Percentiles rank a stretch among this genome's conserved stretches.
phyloP scores from a whole-genome alignment of 2,797 vertebrate species.

The Buceros bicornis region DNA sequence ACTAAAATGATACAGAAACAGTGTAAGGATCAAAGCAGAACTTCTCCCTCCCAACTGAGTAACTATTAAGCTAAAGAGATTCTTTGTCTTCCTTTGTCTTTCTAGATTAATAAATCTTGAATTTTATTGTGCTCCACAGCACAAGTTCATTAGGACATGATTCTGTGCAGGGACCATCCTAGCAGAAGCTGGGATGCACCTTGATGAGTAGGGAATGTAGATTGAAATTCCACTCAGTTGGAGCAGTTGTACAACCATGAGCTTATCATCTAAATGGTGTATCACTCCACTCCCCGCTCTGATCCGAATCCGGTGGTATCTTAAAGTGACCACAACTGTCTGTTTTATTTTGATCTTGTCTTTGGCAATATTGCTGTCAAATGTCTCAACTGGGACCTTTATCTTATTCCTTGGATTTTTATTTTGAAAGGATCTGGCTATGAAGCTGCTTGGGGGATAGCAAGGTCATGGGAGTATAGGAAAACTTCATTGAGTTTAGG shows the following conservation, averaged over 20 bases:
- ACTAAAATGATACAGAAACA: neutral
- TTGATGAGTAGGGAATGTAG: neutral
- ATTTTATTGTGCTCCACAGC: neutral
- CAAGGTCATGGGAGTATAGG: neutral
- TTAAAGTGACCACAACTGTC: neutral
- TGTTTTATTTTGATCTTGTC: neutral
- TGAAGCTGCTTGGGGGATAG: neutral
- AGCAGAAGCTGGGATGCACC: neutral
- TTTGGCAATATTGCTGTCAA: neutral
- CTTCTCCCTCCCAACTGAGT: neutral
- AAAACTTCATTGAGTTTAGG: neutral
- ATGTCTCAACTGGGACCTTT: neutral
- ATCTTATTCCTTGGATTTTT: neutral
- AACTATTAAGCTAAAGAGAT: neutral
- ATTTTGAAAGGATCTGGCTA: neutral
- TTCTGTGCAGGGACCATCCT: neutral
- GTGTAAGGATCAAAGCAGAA: neutral
- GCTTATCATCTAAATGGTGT: neutral
- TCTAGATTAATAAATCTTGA: neutral
- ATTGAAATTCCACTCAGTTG: neutral
- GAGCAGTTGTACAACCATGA: neutral
- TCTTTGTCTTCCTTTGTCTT: neutral
- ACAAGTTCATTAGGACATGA: neutral
- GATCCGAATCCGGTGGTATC: neutral
- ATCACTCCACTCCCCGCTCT: neutral